These are phyloP conservation scores for Scaptomyza caliginosa DNA, from an alignment of 2,888 invertebrate genomes.

Conservation along the genomic window DNA sequence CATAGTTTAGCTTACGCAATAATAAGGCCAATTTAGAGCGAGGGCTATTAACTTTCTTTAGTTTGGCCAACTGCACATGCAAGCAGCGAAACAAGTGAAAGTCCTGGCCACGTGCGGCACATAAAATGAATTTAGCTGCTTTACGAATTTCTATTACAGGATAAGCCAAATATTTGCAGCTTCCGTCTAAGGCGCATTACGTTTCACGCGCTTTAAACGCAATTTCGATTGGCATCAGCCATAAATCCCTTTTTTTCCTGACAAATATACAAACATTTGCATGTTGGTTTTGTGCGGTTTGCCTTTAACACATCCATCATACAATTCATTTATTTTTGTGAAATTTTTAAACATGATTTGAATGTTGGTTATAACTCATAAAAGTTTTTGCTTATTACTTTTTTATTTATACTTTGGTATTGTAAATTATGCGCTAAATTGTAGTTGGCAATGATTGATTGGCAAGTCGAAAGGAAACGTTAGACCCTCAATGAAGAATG, in stretches of 20 bases:
- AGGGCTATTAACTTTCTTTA: constrained; percentile 35
- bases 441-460: constrained; percentile 74
- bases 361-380: constrained; percentile 24
- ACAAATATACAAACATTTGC: not conserved
- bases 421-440: constrained; percentile 70
- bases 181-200: not conserved
- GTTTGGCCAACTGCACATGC: constrained; percentile 36
- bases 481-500: not conserved
- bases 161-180: constrained; percentile 11
- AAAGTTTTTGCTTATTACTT: constrained; percentile 23
- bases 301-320: constrained; percentile 27
- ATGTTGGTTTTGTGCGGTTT: not conserved
- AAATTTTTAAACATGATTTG: constrained; percentile 29
- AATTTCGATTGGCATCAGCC: constrained; percentile 20
- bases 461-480: constrained; percentile 30
- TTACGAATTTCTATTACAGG: not conserved
- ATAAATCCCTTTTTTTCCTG: constrained; percentile 5
- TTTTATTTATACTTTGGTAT: constrained; percentile 22
- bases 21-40: constrained; percentile 36
- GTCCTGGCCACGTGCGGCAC: constrained; percentile 29
- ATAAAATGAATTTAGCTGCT: constrained; percentile 28
- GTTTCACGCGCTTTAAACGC: not conserved
- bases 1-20: constrained; percentile 16
- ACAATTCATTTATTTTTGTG: constrained; percentile 4
- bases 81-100: constrained; percentile 2